Evolutionary conservation across 1,140 invertebrate genomes (phyloP), one percentile per base, ranked within the genome.

Genomic region (Platyscapa corneri): DNA sequence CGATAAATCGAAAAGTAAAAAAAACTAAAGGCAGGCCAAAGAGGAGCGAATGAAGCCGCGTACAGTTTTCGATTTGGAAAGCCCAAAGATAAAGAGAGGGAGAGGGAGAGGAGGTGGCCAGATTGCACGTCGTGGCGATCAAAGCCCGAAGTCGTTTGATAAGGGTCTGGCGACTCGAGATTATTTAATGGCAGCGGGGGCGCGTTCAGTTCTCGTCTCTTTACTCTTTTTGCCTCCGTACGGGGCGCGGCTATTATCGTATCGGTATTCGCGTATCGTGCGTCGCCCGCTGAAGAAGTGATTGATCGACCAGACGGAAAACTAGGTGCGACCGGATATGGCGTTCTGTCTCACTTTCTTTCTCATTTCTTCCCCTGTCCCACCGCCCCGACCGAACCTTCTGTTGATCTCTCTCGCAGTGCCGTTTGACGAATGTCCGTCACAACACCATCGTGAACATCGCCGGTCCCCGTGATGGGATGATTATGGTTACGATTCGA

Each of bases 261-360:
- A 37, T 65, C 30, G 75, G 39, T 76, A 39, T 39, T 12, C n/a
- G 16, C n/a, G 39, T 49, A 79, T 81, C 79, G 65, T 14, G 39
- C 39, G 30, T 14, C 75, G 75, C 75, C 18, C 49, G 75, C 37
- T 34, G 56, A 16, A 6, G 3, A 20, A 83, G 82, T 84, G 84
- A 81, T 76, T 86, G 79, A 86, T 86, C 85, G 85, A 49, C 34
- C 70, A 76, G 79, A 82, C 85, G 85, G 64, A 49, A 82, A 83
- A 86, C 60, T 76, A 78, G 85, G 85, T 60, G 85, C 27, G 65
- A 82, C 75, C 80, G 80, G 75, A 86, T 65, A 70, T 67, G 37
- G 30, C 3, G 56, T 39, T 37, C 39, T 20, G 27, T 70, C 46
- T 82, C 27, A n/a, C 20, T 84, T 12, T 65, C n/a, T 14, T 53